Evolutionary conservation across 2,888 invertebrate species (phyloP).

Genomic region (Gryllus longicercus): DNA sequence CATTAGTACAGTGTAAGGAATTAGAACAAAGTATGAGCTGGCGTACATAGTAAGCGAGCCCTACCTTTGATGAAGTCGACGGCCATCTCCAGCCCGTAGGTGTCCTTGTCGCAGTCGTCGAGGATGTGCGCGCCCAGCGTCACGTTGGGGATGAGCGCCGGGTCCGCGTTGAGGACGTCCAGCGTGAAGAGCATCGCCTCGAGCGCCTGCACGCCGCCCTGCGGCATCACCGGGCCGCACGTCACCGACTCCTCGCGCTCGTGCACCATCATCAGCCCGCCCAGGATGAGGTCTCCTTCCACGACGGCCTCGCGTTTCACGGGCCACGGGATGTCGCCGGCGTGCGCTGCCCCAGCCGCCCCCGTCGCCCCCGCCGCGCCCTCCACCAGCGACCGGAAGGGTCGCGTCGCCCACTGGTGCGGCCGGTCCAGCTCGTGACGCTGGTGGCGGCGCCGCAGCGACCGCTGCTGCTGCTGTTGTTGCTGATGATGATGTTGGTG

Average conservation of each 20-base stretch:
- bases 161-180: conserved; percentile 69
- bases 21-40: no score
- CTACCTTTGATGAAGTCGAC: conserved; percentile 95
- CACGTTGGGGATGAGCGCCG: conserved; percentile 69
- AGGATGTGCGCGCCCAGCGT: conserved; percentile 82
- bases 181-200: conserved; percentile 91
- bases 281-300: conserved; percentile 83
- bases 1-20: no score
- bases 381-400: conserved; percentile 25
- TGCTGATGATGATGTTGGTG: no score
- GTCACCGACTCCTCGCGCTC: conserved; percentile 82
- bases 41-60: conserved; percentile 38
- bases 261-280: conserved; percentile 94
- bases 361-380: not conserved
- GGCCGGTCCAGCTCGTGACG: not conserved
- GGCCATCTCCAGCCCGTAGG: conserved; percentile 92
- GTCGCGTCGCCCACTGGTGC: not conserved
- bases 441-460: not conserved
- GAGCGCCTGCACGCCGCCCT: conserved; percentile 83
- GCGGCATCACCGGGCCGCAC: conserved; percentile 92
- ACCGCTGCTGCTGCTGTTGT: not conserved
- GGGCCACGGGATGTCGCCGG: conserved; percentile 58
- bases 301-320: conserved; percentile 82
- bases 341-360: not conserved
- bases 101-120: conserved; percentile 94